Evolutionary conservation across 1,140 invertebrate genomes (phyloP).

Genomic region (Pseudachorutes palmiensis): DNA sequence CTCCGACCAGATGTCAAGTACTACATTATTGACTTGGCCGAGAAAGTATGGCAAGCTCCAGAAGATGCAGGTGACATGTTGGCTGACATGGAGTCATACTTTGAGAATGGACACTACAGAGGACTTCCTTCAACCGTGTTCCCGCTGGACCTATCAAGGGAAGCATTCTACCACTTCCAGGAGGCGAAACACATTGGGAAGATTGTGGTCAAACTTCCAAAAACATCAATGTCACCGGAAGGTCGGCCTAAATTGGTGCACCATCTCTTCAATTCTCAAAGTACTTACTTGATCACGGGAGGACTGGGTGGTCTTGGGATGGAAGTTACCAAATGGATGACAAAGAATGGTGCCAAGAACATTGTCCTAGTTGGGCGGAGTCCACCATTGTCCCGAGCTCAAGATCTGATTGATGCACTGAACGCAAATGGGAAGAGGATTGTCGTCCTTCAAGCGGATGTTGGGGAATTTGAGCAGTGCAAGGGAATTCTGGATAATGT

Average conservation of each 20-base stretch:
- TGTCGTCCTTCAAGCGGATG: conserved; percentile 13
- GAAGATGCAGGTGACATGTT: conserved; percentile 5
- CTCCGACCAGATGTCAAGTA: conserved; percentile 25
- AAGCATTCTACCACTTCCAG: conserved; percentile 17
- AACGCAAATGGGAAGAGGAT: conserved; percentile 4
- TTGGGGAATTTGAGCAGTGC: conserved; percentile 15
- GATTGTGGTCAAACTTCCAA: conserved; percentile 14
- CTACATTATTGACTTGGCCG: conserved; percentile 18
- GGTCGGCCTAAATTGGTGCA: neutral
- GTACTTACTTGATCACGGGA: conserved; percentile 23
- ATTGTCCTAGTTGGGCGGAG: conserved; percentile 19
- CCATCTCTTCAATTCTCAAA: neutral
- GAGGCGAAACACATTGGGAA: conserved; percentile 23
- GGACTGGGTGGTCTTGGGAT: conserved; percentile 27
- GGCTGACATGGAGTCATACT: conserved; percentile 9
- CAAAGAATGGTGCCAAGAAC: conserved; percentile 18
- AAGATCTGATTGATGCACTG: conserved; percentile 6
- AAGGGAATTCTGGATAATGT: conserved; percentile 1
- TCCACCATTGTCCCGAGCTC: neutral
- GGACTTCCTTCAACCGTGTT: conserved; percentile 6
- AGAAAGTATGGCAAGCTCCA: neutral
- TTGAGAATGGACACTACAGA: neutral
- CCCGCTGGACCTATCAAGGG: neutral
- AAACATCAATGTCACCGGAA: neutral
- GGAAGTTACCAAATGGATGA: conserved; percentile 24